Conservation (phyloP, 64 coral and sea anemone genomes). For the Orbicella faveolata region DNA sequence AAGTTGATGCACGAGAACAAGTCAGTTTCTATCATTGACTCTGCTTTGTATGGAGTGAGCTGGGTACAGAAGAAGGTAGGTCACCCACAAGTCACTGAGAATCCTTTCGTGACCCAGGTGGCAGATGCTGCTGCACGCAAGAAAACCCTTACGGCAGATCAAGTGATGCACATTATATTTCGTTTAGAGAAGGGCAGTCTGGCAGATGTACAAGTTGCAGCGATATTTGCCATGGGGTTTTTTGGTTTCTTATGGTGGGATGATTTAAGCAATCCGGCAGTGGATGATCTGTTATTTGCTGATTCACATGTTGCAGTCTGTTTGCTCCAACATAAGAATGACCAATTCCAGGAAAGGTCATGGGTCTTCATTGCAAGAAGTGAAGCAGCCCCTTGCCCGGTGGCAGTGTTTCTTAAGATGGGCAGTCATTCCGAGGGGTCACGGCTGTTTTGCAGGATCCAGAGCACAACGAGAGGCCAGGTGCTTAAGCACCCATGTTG, state of each 20-base stretch:
- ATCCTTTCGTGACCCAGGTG: slow-evolving; percentile 53
- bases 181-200: slow-evolving; percentile 20
- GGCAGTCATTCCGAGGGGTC: slow-evolving; percentile 18
- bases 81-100: slow-evolving; percentile 5
- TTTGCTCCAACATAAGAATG: no score
- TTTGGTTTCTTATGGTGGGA: slow-evolving; percentile 43
- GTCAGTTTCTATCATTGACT: background rate
- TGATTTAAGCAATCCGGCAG: background rate
- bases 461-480: no score
- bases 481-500: no score
- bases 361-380: no score
- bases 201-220: slow-evolving; percentile 45
- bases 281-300: no score
- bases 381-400: no score
- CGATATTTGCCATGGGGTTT: slow-evolving; percentile 60
- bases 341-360: no score
- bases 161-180: slow-evolving; percentile 9
- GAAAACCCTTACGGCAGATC: slow-evolving; percentile 1
- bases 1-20: no score
- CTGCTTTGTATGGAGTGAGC: slow-evolving; percentile 49
- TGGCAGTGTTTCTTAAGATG: background rate
- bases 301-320: no score
- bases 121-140: background rate
- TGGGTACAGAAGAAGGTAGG: slow-evolving; percentile 61
- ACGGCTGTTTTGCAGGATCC: background rate